Conservation (phyloP, 2,113 vertebrate genomes). For the Nycticryphes semicollaris region DNA sequence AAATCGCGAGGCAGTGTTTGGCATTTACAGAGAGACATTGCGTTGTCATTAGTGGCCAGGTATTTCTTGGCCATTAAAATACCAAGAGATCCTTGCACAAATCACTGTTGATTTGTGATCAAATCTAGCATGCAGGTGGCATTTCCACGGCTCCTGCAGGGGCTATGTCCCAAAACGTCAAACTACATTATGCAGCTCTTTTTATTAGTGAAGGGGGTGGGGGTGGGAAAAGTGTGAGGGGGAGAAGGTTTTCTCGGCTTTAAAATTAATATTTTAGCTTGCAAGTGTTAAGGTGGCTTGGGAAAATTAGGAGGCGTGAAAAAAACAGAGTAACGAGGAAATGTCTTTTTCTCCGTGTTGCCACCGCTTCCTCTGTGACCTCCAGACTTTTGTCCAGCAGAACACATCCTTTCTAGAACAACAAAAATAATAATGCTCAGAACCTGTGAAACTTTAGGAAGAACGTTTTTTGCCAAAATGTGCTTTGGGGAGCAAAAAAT, state of each 20-base stretch:
- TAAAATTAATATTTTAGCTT: neutral
- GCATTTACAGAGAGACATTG: neutral
- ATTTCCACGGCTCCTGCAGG: slow-evolving; percentile 36
- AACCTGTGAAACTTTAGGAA: neutral
- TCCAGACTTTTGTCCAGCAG: neutral
- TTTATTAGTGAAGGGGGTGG: no score
- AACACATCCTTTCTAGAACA: neutral
- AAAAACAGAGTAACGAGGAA: neutral
- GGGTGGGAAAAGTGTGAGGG: no score
- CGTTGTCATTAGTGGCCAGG: neutral
- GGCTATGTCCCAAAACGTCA: slow-evolving; percentile 19
- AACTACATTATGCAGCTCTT: neutral
- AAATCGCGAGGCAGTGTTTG: neutral
- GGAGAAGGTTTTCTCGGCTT: neutral
- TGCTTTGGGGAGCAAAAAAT: neutral
- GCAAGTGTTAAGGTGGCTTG: neutral
- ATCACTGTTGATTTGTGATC: neutral
- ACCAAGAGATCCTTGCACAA: neutral
- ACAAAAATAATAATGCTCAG: neutral
- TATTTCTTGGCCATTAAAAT: neutral
- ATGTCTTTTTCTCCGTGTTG: neutral
- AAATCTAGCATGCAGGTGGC: slow-evolving; percentile 25
- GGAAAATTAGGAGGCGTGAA: neutral
- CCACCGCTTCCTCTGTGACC: neutral
- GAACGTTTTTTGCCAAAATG: neutral